These are phyloP conservation scores for Dioctria linearis DNA, from an alignment of 2,888 invertebrate genomes.

Conservation along the genomic window DNA sequence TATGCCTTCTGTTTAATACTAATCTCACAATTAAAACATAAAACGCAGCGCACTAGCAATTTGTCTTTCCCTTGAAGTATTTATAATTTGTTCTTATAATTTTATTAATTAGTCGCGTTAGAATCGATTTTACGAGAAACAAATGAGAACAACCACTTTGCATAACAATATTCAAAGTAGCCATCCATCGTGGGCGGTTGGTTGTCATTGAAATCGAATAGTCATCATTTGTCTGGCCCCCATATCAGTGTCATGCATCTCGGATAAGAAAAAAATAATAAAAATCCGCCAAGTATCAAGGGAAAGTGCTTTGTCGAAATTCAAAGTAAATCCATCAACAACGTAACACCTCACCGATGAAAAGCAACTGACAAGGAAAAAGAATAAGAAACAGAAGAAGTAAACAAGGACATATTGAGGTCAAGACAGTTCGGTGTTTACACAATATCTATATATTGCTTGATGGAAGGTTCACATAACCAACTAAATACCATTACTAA, in stretches of 20 bases:
- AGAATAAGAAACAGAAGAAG: conserved; percentile 24
- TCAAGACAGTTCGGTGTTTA: conserved; percentile 43
- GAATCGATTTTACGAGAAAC: not conserved
- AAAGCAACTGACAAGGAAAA: not conserved
- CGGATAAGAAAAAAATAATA: not conserved
- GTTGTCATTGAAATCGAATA: conserved; percentile 6
- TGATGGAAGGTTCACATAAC: not conserved
- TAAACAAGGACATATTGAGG: conserved; percentile 55
- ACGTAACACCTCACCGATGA: not conserved
- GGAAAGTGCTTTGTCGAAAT: not conserved
- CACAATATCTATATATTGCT: conserved; percentile 27
- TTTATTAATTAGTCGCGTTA: not conserved
- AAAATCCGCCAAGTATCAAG: not conserved
- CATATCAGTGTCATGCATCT: conserved; percentile 9
- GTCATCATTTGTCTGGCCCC: conserved; percentile 1
- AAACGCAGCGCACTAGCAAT: not conserved
- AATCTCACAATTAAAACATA: not conserved
- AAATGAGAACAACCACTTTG: not conserved
- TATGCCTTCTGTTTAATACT: not conserved
- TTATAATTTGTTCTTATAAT: conserved; percentile 2
- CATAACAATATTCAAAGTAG: not conserved
- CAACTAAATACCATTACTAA: not conserved
- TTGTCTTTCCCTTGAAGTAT: not conserved
- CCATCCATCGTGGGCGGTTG: conserved; percentile 3
- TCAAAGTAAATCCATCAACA: not conserved